Conservation (phyloP, 92 coral and sea anemone species). For the Pocillopora grandis region DNA sequence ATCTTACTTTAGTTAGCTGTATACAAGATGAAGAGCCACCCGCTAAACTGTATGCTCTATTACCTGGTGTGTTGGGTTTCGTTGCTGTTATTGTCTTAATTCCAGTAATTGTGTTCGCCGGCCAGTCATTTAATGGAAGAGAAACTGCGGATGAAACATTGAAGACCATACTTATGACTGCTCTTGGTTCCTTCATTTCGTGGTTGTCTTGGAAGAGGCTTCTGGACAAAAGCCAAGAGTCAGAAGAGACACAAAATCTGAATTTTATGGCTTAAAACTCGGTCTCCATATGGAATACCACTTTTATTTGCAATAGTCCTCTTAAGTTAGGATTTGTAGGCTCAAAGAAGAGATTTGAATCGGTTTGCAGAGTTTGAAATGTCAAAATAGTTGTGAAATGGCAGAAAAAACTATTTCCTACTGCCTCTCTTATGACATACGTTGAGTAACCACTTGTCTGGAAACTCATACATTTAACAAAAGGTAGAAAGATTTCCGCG, state of each 20-base stretch:
- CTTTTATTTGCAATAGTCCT: no score
- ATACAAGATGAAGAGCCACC: neutral
- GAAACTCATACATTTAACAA: no score
- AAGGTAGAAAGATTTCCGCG: no score
- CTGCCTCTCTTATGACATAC: no score
- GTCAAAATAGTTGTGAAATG: no score
- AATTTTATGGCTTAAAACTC: no score
- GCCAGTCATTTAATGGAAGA: neutral
- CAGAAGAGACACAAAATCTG: neutral
- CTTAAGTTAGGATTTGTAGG: no score
- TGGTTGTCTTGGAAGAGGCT: conserved; percentile 3
- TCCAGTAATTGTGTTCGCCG: neutral
- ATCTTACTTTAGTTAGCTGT: neutral
- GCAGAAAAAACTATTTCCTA: no score
- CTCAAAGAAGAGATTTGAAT: no score
- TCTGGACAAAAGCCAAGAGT: neutral
- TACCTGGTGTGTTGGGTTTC: neutral
- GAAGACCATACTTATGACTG: neutral
- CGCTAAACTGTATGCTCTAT: neutral
- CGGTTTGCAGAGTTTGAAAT: no score
- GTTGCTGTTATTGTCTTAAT: neutral
- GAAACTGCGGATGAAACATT: neutral
- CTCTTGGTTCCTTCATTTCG: neutral
- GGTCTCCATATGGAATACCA: no score
- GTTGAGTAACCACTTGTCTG: no score